These are phyloP conservation scores for Agriotes lineatus DNA, from an alignment of 2,888 invertebrate genomes.

Conservation along the genomic window DNA sequence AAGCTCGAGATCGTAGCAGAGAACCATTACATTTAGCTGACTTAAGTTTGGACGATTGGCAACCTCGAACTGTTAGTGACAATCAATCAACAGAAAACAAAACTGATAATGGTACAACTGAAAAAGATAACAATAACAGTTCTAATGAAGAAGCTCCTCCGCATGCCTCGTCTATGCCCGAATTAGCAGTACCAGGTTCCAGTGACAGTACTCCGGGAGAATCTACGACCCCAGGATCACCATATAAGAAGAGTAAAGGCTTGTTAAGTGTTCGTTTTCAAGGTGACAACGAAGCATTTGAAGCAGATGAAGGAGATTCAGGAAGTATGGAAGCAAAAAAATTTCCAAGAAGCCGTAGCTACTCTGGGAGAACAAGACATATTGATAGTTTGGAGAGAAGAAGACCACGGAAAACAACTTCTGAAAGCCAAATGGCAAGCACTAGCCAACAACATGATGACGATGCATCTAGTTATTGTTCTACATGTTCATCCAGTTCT, in stretches of 20 bases:
- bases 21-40: slow-evolving; percentile 73
- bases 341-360: slow-evolving; percentile 69
- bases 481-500: slow-evolving; percentile 88
- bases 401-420: slow-evolving; percentile 59
- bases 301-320: slow-evolving; percentile 63
- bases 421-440: slow-evolving; percentile 59
- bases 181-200: slow-evolving; percentile 66
- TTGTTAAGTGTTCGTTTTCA: slow-evolving; percentile 70
- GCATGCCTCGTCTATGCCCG: slow-evolving; percentile 75
- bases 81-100: slow-evolving; percentile 59
- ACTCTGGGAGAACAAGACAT: slow-evolving; percentile 67
- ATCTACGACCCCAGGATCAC: slow-evolving; percentile 62
- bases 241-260: slow-evolving; percentile 62
- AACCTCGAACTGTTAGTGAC: slow-evolving; percentile 60
- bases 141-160: slow-evolving; percentile 53
- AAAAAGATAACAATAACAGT: slow-evolving; percentile 55
- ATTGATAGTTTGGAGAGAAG: slow-evolving; percentile 59
- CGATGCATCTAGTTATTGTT: slow-evolving; percentile 85
- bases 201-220: slow-evolving; percentile 53
- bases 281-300: slow-evolving; percentile 67
- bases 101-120: slow-evolving; percentile 51
- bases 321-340: slow-evolving; percentile 59
- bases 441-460: slow-evolving; percentile 66
- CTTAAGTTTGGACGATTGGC: slow-evolving; percentile 71
- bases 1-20: slow-evolving; percentile 70